Evolutionary conservation across 2,797 vertebrate species (phyloP).

Genomic region (Numenius phaeopus): DNA sequence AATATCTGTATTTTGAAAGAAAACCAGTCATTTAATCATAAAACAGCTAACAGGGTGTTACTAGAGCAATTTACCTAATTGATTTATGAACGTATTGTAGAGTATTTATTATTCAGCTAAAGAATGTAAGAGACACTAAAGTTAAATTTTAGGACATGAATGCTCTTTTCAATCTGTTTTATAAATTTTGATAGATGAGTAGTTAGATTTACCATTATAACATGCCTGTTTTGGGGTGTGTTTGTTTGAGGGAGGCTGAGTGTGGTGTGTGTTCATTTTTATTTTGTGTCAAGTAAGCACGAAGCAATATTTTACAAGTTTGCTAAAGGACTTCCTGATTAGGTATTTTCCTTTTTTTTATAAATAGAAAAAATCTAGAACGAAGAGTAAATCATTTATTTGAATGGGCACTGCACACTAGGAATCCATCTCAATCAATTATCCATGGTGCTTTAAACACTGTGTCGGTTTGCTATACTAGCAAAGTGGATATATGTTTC

Average conservation of each 20-base stretch:
- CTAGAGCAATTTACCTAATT: neutral
- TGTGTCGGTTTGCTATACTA: neutral
- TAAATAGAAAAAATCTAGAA: neutral
- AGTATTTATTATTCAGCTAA: slow-evolving; percentile 37
- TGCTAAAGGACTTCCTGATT: neutral
- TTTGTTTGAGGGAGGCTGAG: rapidly evolving
- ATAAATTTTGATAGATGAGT: neutral
- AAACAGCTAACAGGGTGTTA: neutral
- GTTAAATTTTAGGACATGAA: neutral
- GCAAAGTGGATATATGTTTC: neutral
- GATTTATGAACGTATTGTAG: neutral
- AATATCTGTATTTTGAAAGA: neutral
- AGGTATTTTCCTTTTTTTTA: neutral
- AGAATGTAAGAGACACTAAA: neutral
- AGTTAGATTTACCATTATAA: neutral
- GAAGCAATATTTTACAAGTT: neutral
- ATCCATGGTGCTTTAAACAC: neutral
- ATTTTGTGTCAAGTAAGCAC: neutral
- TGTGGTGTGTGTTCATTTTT: neutral
- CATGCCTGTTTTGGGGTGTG: neutral
- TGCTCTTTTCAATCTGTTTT: neutral
- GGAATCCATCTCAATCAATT: neutral
- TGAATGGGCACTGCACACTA: neutral
- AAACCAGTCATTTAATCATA: neutral
- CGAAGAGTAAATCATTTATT: neutral